Evolutionary conservation across 2,113 vertebrate species (phyloP), one percentile per base, ranked within the genome.

Genomic region (Neoarius graeffei): DNA sequence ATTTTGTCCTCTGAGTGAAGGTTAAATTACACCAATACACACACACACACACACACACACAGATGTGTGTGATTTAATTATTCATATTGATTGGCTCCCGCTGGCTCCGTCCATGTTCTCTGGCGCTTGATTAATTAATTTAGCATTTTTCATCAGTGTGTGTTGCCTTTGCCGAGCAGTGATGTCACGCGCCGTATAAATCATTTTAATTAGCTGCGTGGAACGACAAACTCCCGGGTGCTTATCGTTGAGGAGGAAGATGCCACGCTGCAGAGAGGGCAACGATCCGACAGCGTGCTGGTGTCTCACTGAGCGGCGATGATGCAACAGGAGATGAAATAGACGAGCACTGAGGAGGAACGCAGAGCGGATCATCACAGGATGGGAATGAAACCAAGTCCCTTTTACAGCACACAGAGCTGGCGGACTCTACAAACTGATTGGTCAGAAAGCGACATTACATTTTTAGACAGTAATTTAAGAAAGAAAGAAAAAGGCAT

Each of bases 151-250:
- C 90, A 83, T 89, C 86, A 52, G 10, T 8, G 82, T 52, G 66
- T 42, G 86, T 89, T 62, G 23, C 56, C 69, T 84, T 87, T 76
- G 90, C 42, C 85, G 88, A 80, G 81, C 74, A 76, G 76, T 91
- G 87, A 92, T 90, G 90, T 92, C 90, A 93, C 85, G 77, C 83
- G 66, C 85, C 13, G 71, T 85, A 91, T 92, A 92, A 93, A 93
- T 94, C 91, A 92, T 90, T 91, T 92, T 91, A 93, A 93, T 91
- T 91, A 89, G 89, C 84, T 83, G 62, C 88, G 89, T 91, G 88
- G 90, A 92, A 89, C 54, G 79, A 89, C 85, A 87, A 90, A 80
- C 86, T 60, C 74, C 66, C 85, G 83, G 74, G 73, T 50, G 81
- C 90, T 91, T 92, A 92, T 87, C 86, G 85, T 81, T 19, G n/a